phyloP scores from a whole-genome alignment of 2,113 vertebrate species.

The Glaucidium brasilianum region DNA sequence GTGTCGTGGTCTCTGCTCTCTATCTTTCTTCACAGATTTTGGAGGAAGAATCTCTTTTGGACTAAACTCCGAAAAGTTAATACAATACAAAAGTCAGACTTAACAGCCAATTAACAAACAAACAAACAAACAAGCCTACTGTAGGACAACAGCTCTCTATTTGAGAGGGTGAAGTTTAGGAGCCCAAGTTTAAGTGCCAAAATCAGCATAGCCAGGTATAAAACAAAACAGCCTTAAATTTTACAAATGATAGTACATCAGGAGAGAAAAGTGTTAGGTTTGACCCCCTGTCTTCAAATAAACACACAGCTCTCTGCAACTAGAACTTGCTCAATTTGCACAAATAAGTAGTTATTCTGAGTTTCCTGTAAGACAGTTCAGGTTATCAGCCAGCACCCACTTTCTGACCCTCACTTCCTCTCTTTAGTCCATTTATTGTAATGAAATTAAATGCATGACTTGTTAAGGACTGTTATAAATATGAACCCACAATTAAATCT shows the following conservation, averaged over 20 bases:
- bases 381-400: background rate
- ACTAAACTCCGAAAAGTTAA: constrained; percentile 77
- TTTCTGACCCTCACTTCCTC: background rate
- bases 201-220: background rate
- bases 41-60: constrained; percentile 89
- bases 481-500: background rate
- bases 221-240: background rate
- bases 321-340: background rate
- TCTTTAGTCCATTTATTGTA: background rate
- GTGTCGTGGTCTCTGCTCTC: constrained; percentile 87
- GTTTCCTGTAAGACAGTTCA: background rate
- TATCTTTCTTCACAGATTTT: constrained; percentile 86
- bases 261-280: background rate
- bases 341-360: background rate
- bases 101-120: background rate
- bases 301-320: background rate
- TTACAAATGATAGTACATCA: fast-evolving
- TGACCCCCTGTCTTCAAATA: fast-evolving
- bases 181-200: background rate
- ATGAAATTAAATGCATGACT: background rate
- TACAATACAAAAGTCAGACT: constrained; percentile 33
- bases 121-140: background rate
- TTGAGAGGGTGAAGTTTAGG: background rate
- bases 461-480: background rate
- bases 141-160: background rate